Evolutionary conservation across 1,140 invertebrate genomes (phyloP), one percentile per base, ranked within the genome.

Genomic region (Protaetia brevitarsis): DNA sequence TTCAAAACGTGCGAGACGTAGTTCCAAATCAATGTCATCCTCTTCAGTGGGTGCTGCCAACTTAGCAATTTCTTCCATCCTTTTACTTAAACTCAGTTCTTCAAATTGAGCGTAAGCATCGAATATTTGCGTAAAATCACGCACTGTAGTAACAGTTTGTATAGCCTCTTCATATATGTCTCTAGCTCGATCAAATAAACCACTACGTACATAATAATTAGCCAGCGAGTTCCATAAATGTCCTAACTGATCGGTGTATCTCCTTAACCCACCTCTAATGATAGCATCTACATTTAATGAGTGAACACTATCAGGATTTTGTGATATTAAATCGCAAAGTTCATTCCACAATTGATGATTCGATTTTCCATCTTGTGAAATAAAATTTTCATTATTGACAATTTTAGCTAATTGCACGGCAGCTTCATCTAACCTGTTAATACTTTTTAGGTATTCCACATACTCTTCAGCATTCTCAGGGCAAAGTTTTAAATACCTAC

Each of bases 81-180:
- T 88, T 76, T 93, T 92, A 73, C 89, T 93, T 63, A 98, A 86
- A 74, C 93, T 90, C 34, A 95, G 84, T 82, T 99, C 97, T 83
- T 99, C 96, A 87, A 99, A 99, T 80, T 99, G 96, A 8, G 96
- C 94, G 84, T 98, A 99, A 1, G 97, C 96, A 86, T 99, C 97
- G 83, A 99, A 99, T 31, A 97, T 92, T 82, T 99, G 97, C 0
- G 96, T 97, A 77, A 99, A 99, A 82, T 99, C 98, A 73, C 97
- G 83, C 7, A 97, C 91, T 11, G 97, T 99, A 21, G 93, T 94
- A 0, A 99, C 96, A 45, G 94, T 98, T 80, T 95, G 90, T 74
- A 99, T 94, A 19, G 96, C 96, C 86, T 99, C 98, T 81, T 99
- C 97, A 82, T 98, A 99, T 68, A 99, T 96, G 80, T 99, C 98